Percentiles rank a stretch among this genome's conserved stretches.
Evolutionary conservation across 2,113 vertebrate species (phyloP).

Genomic region (Equus przewalskii): DNA sequence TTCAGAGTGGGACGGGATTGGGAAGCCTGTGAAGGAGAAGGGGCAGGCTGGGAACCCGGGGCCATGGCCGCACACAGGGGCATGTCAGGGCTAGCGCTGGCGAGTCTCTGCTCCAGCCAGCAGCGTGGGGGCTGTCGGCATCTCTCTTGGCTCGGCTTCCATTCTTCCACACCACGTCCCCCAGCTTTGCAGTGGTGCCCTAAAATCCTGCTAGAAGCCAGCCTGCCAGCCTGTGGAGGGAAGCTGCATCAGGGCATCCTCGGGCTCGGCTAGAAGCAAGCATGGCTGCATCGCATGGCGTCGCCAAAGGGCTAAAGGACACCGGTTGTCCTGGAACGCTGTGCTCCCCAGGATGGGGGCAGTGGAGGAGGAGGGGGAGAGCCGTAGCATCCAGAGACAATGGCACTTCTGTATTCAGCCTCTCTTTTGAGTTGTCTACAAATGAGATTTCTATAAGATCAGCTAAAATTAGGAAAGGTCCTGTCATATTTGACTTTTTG

Average conservation of each 20-base stretch:
- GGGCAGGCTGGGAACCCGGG: neutral
- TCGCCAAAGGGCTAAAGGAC: neutral
- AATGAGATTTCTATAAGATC: neutral
- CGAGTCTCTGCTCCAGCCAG: neutral
- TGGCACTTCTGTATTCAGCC: neutral
- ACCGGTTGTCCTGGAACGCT: neutral
- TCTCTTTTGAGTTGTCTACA: neutral
- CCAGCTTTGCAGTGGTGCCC: neutral
- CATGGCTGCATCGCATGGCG: neutral
- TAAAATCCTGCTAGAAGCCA: neutral
- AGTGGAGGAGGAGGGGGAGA: accelerated
- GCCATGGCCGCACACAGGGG: neutral
- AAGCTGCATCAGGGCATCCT: neutral
- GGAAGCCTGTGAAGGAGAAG: accelerated
- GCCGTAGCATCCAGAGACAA: neutral
- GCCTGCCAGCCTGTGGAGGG: neutral
- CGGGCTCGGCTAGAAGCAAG: neutral
- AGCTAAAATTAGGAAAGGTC: constrained; percentile 34
- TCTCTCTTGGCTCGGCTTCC: neutral
- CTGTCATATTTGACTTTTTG: neutral
- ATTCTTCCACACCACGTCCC: neutral
- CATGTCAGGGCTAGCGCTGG: neutral
- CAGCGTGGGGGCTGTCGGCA: neutral
- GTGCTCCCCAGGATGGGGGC: neutral
- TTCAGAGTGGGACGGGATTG: neutral